Conservation (phyloP, 2,888 invertebrate genomes). For the Dryobotodes eremita region DNA sequence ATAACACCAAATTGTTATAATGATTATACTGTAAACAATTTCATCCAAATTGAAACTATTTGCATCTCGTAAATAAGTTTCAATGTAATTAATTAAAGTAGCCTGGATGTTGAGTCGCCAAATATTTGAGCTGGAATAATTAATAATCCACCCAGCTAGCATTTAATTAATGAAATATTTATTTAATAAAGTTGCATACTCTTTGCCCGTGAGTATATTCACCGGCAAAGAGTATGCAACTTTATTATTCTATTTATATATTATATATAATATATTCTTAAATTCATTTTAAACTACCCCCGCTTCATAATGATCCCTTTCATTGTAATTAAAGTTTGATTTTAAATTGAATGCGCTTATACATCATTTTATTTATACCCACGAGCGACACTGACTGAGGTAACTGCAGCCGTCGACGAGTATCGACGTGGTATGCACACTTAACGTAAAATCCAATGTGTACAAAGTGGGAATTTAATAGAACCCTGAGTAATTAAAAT, state of each 20-base stretch:
- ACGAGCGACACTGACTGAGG: too few relatives aligned
- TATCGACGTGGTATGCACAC: too few relatives aligned
- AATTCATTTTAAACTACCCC: not conserved
- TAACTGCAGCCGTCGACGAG: too few relatives aligned
- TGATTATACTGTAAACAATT: not conserved
- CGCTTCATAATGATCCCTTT: not conserved
- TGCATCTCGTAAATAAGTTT: not conserved
- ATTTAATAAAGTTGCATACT: constrained; percentile 18
- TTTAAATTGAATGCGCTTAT: constrained; percentile 10
- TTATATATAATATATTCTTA: too few relatives aligned
- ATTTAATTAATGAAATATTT: constrained; percentile 19
- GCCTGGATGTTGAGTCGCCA: not conserved
- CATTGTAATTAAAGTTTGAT: constrained; percentile 26
- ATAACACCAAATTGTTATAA: not conserved
- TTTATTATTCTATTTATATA: too few relatives aligned
- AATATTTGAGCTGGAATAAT: constrained; percentile 3
- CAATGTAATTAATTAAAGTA: constrained; percentile 20
- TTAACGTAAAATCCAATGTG: constrained; percentile 4
- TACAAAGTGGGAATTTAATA: constrained; percentile 18
- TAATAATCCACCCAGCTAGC: not conserved
- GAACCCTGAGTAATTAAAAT: constrained; percentile 20
- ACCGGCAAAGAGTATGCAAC: too few relatives aligned
- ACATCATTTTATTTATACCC: too few relatives aligned
- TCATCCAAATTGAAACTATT: not conserved
- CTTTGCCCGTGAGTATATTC: not conserved